These are phyloP conservation scores for Meloidogyne floridensis DNA, from an alignment of 1,140 invertebrate genomes.

Conservation along the genomic window DNA sequence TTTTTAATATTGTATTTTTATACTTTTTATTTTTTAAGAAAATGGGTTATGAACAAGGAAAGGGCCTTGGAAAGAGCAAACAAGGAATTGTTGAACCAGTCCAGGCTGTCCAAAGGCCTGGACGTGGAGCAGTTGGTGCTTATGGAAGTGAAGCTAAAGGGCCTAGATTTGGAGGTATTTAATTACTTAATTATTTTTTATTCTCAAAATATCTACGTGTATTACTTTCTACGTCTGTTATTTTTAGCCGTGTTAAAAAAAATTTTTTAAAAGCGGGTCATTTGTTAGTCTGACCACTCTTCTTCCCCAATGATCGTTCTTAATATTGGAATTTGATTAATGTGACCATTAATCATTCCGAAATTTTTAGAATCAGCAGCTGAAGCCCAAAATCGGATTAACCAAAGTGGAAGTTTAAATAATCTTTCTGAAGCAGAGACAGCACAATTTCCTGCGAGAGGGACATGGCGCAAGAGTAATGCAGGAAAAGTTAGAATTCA, in stretches of 20 bases:
- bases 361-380: slow-evolving; percentile 57
- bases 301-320: too few species aligned
- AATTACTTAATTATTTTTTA: too few species aligned
- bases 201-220: too few species aligned
- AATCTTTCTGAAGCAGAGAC: slow-evolving; percentile 40
- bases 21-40: slow-evolving; percentile 67
- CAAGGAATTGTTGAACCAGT: slow-evolving; percentile 94
- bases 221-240: too few species aligned
- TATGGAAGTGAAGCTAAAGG: slow-evolving; percentile 68
- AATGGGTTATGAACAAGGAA: slow-evolving; percentile 96
- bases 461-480: slow-evolving; percentile 60
- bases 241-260: too few species aligned
- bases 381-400: slow-evolving; percentile 54
- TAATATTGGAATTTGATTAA: too few species aligned
- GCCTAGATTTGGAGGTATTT: slow-evolving; percentile 60
- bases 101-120: slow-evolving; percentile 85
- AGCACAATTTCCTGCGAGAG: slow-evolving; percentile 13
- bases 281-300: too few species aligned
- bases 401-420: neutral
- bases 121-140: slow-evolving; percentile 81
- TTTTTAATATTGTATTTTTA: neutral
- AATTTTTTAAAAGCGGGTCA: too few species aligned
- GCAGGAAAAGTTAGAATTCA: slow-evolving; percentile 74
- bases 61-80: slow-evolving; percentile 89
- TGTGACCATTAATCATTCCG: too few species aligned